Conservation (phyloP, 2,797 vertebrate genomes). For the Sebastes umbrosus region DNA sequence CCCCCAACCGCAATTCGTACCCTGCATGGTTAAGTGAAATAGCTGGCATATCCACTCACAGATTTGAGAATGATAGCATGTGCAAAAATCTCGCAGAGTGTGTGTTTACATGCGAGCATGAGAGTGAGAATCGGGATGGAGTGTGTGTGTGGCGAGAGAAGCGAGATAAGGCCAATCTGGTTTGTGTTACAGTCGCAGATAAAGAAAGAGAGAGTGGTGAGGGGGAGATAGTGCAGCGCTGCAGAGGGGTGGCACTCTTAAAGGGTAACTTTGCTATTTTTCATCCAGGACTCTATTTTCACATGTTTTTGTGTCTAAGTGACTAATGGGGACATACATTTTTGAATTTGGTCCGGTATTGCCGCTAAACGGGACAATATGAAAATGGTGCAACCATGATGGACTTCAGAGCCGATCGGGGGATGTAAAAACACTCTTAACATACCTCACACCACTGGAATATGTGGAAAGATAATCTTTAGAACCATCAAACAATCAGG, state of each 20-base stretch:
- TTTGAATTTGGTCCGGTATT: too few species aligned
- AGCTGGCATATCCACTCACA: conserved; percentile 67
- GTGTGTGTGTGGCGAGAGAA: conserved; percentile 21
- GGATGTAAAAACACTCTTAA: too few species aligned
- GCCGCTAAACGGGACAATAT: too few species aligned
- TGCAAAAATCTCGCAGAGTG: conserved; percentile 16
- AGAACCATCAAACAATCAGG: too few species aligned
- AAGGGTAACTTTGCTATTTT: too few species aligned
- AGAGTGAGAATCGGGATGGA: conserved; percentile 13
- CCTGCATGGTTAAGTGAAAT: conserved; percentile 71
- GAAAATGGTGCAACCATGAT: too few species aligned
- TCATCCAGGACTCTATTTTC: too few species aligned
- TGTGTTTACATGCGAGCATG: conserved; percentile 28
- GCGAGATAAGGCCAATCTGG: conserved; percentile 70
- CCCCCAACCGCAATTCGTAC: neutral
- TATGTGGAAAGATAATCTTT: too few species aligned
- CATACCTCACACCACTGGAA: too few species aligned
- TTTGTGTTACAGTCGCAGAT: conserved; percentile 72
- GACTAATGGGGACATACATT: too few species aligned
- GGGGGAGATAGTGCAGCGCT: conserved; percentile 46
- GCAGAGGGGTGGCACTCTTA: conserved; percentile 16
- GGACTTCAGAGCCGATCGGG: too few species aligned
- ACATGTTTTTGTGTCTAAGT: too few species aligned
- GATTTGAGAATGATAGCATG: conserved; percentile 60
- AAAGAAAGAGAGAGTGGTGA: conserved; percentile 56